These are phyloP conservation scores for Iguana delicatissima DNA, from an alignment of 2,797 vertebrate species.

Conservation along the genomic window DNA sequence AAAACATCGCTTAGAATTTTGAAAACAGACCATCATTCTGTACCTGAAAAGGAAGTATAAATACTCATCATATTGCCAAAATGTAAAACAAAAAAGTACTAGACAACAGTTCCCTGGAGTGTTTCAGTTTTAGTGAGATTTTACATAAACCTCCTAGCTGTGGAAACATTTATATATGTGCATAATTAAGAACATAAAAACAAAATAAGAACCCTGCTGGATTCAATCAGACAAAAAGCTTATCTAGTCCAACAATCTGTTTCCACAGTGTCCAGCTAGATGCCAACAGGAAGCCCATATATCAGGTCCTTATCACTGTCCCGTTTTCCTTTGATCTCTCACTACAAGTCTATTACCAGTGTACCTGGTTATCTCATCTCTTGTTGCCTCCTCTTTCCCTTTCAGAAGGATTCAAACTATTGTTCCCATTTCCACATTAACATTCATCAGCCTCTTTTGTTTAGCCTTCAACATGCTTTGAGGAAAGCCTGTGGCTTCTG, in stretches of 20 bases:
- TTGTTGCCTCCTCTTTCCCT: no score
- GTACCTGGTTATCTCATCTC: no score
- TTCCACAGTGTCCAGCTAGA: background rate
- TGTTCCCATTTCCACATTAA: no score
- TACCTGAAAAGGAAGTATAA: background rate
- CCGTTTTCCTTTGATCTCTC: background rate
- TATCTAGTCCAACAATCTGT: background rate
- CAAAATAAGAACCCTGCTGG: background rate
- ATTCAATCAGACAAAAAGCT: background rate
- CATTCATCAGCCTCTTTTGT: no score
- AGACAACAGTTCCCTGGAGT: background rate
- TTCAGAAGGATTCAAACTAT: no score
- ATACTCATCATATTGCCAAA: background rate
- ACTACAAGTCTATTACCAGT: background rate
- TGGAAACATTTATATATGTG: background rate
- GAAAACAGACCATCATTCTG: constrained; percentile 35
- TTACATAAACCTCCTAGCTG: background rate
- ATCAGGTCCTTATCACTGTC: no score
- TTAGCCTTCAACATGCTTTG: no score
- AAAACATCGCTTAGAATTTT: constrained; percentile 36
- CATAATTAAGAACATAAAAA: background rate
- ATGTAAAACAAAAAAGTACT: background rate
- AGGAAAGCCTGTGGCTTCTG: no score
- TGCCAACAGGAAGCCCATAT: background rate
- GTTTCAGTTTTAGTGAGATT: background rate